Percentiles rank a stretch among this genome's conserved stretches.
Evolutionary conservation across 2,113 vertebrate species (phyloP).

Genomic region (Podiceps cristatus): DNA sequence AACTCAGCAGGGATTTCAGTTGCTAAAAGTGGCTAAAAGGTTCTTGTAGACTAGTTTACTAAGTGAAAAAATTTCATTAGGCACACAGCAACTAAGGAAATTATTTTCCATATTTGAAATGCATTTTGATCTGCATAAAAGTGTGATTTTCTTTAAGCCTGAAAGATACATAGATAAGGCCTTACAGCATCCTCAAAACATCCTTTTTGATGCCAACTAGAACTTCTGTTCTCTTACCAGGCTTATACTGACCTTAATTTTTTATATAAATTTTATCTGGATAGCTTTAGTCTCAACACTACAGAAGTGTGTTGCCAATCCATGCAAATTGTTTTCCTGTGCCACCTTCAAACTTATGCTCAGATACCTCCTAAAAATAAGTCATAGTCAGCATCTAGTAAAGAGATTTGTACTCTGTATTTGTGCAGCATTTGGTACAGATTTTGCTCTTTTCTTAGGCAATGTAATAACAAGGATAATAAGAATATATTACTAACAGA

Average conservation of each 20-base stretch:
- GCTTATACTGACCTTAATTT: background rate
- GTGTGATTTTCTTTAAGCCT: background rate
- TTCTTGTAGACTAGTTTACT: background rate
- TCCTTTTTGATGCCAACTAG: background rate
- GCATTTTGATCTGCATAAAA: background rate
- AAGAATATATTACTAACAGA: background rate
- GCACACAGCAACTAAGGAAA: background rate
- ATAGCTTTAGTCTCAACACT: background rate
- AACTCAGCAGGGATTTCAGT: background rate
- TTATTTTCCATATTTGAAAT: background rate
- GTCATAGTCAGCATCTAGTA: accelerated
- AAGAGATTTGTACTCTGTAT: background rate
- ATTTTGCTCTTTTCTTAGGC: background rate
- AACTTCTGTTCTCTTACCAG: background rate
- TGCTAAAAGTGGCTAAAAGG: background rate
- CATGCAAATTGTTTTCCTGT: background rate
- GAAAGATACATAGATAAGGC: background rate
- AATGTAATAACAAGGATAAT: background rate
- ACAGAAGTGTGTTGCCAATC: background rate
- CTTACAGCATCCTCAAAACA: background rate
- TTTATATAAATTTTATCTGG: background rate
- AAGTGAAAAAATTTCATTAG: background rate
- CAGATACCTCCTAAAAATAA: background rate
- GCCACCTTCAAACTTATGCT: background rate
- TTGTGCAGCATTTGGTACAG: background rate